These are phyloP conservation scores for Tiphia femorata DNA, from an alignment of 2,888 invertebrate species.

Conservation along the genomic window DNA sequence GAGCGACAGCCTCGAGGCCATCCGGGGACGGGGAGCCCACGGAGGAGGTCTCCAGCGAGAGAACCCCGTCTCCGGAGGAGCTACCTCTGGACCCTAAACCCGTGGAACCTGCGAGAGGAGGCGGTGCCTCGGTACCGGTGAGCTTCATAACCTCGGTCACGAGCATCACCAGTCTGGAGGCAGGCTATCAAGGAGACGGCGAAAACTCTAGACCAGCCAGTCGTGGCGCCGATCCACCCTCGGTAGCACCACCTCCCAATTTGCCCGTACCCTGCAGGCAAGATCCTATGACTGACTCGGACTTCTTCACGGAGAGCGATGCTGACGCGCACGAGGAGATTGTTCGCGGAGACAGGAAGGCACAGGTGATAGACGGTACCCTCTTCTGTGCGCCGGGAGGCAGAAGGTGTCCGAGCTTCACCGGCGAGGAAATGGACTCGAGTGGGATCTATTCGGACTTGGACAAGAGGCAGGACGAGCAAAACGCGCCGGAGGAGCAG, in stretches of 20 bases:
- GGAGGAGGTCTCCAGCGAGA: constrained; percentile 72
- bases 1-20: constrained; percentile 52
- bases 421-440: constrained; percentile 88
- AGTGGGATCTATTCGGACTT: constrained; percentile 91
- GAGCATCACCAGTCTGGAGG: constrained; percentile 92
- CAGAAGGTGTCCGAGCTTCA: constrained; percentile 64
- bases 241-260: constrained; percentile 67
- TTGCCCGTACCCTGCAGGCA: constrained; percentile 75
- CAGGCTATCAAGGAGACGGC: constrained; percentile 94
- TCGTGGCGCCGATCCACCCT: constrained; percentile 83
- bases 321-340: constrained; percentile 87
- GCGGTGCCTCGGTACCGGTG: constrained; percentile 64
- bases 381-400: constrained; percentile 77
- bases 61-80: constrained; percentile 89
- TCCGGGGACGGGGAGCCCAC: constrained; percentile 51
- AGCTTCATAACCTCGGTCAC: constrained; percentile 90
- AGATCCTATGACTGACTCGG: constrained; percentile 92
- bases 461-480: constrained; percentile 80
- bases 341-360: constrained; percentile 71
- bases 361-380: constrained; percentile 90
- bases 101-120: constrained; percentile 38
- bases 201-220: constrained; percentile 91
- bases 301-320: constrained; percentile 92
- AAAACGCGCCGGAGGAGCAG: constrained; percentile 67
- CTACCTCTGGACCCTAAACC: constrained; percentile 80